Evolutionary conservation across 2,113 vertebrate species (phyloP).

Genomic region (Sus scrofa): T2T-Sscrofa CM000812.6:137533001-137533500

Average conservation of each 20-base stretch:
- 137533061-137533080: constrained; percentile 43
- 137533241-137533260: constrained; percentile 32
- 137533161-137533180: neutral
- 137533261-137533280: neutral
- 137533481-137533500: constrained; percentile 42
- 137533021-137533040: constrained; percentile 21
- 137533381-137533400: neutral
- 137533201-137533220: neutral
- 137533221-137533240: neutral
- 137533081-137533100: constrained; percentile 36
- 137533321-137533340: neutral
- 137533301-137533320: neutral
- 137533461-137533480: constrained; percentile 10
- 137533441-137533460: constrained; percentile 50
- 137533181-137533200: neutral
- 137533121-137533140: constrained; percentile 3
- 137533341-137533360: neutral
- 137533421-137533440: neutral
- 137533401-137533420: neutral
- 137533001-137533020: neutral
- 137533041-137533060: constrained; percentile 38
- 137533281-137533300: constrained; percentile 35
- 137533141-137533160: neutral
- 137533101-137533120: neutral
- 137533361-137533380: neutral